These are phyloP conservation scores for Lanius collurio DNA, from an alignment of 2,113 vertebrate species.

Conservation along the genomic window DNA sequence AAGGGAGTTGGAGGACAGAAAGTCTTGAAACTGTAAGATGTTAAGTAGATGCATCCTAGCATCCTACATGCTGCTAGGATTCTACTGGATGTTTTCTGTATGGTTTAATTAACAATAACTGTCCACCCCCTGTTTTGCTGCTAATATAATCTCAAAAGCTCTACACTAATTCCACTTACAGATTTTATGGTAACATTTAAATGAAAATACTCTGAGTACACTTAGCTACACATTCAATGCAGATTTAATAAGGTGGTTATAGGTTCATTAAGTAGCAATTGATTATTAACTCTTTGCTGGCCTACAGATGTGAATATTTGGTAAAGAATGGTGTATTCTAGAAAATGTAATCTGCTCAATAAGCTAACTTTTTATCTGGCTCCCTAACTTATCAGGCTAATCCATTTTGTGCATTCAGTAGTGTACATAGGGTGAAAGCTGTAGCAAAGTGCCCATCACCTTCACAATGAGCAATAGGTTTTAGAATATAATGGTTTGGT, in stretches of 20 bases:
- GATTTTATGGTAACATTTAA: constrained; percentile 45
- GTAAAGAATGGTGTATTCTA: neutral
- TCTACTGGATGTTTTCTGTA: neutral
- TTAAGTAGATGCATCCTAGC: neutral
- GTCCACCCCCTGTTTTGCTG: neutral
- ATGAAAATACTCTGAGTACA: constrained; percentile 19
- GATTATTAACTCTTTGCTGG: constrained; percentile 35
- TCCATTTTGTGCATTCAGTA: neutral
- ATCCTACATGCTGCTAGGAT: neutral
- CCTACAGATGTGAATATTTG: neutral
- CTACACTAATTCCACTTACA: constrained; percentile 14
- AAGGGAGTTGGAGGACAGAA: neutral
- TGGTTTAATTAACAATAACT: constrained; percentile 43
- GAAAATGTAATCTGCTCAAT: neutral
- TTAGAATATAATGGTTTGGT: neutral
- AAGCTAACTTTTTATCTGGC: neutral
- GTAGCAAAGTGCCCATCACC: neutral
- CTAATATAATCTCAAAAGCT: constrained; percentile 33
- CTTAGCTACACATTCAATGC: neutral
- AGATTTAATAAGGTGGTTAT: constrained; percentile 21
- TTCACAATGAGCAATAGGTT: neutral
- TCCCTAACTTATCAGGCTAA: neutral
- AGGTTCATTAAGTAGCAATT: constrained; percentile 11
- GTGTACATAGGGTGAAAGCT: neutral
- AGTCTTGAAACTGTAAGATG: neutral